These are phyloP conservation scores for Danio kyathit DNA, from an alignment of 2,797 vertebrate species.

Conservation along the genomic window DNA sequence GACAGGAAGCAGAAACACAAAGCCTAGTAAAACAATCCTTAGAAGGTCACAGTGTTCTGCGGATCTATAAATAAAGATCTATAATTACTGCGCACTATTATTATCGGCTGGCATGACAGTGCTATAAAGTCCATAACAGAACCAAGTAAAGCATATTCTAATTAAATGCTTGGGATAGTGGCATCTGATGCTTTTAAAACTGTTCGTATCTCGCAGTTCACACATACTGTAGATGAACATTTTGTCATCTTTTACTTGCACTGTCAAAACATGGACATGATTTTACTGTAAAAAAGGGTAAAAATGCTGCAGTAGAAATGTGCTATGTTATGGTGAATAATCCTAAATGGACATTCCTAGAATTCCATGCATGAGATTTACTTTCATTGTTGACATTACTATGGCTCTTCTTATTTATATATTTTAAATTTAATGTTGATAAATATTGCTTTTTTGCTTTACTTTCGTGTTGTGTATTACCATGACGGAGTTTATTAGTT, in stretches of 20 bases:
- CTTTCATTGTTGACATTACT: too few species aligned
- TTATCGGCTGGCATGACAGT: constrained; percentile 21
- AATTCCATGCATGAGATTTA: too few species aligned
- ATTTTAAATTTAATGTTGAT: too few species aligned
- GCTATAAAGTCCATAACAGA: not conserved
- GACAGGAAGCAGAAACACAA: constrained; percentile 39
- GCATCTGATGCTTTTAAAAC: not conserved
- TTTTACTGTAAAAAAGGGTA: not conserved
- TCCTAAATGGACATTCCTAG: too few species aligned
- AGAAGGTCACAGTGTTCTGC: constrained; percentile 58
- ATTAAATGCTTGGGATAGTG: constrained; percentile 3
- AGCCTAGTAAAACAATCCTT: constrained; percentile 37
- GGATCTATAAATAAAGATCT: constrained; percentile 62
- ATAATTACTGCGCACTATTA: constrained; percentile 55
- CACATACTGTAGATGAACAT: not conserved
- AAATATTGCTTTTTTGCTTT: too few species aligned
- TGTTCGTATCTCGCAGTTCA: not conserved
- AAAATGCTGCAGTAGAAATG: too few species aligned
- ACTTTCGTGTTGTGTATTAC: too few species aligned
- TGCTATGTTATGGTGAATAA: too few species aligned
- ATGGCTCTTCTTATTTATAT: too few species aligned
- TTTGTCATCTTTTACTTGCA: not conserved
- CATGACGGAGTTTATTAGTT: too few species aligned
- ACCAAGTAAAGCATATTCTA: not conserved
- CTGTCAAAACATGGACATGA: not conserved